These are phyloP conservation scores for Phrynocephalus versicolor DNA, from an alignment of 2,113 vertebrate genomes.

Conservation along the genomic window DNA sequence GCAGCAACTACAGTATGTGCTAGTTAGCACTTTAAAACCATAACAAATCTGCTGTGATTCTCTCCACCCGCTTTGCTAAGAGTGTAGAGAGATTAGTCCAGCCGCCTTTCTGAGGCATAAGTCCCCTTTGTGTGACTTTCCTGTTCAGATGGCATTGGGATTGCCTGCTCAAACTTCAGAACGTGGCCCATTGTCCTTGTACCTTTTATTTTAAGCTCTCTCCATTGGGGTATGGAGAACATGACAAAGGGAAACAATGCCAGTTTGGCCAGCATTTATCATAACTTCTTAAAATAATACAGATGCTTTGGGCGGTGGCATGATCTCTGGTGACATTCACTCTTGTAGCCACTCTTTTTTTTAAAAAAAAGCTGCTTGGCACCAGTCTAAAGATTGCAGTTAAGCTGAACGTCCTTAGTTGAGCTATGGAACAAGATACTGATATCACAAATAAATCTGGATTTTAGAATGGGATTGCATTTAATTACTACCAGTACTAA, in stretches of 20 bases:
- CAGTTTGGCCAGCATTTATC: slow-evolving; percentile 68
- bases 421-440: not conserved
- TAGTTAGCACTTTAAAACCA: not conserved
- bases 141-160: not conserved
- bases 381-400: slow-evolving; percentile 14
- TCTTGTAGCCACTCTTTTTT: slow-evolving; percentile 52
- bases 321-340: slow-evolving; percentile 68
- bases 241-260: slow-evolving; percentile 67
- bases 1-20: not conserved
- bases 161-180: not conserved
- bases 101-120: not conserved
- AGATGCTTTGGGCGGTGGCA: slow-evolving; percentile 52
- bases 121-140: not conserved
- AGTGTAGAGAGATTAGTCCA: not conserved
- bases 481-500: not conserved
- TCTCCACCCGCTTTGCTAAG: not conserved
- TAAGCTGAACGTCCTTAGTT: slow-evolving; percentile 30
- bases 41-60: not conserved
- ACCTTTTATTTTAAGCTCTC: slow-evolving; percentile 67
- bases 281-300: slow-evolving; percentile 75
- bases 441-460: not conserved
- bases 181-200: slow-evolving; percentile 40
- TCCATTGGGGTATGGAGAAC: slow-evolving; percentile 43
- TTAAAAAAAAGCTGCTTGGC: slow-evolving; percentile 42
- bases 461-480: not conserved